Percentiles rank a stretch among this genome's conserved stretches.
Evolutionary conservation across 2,797 vertebrate species (phyloP).

Genomic region (Sebastes minor): DNA sequence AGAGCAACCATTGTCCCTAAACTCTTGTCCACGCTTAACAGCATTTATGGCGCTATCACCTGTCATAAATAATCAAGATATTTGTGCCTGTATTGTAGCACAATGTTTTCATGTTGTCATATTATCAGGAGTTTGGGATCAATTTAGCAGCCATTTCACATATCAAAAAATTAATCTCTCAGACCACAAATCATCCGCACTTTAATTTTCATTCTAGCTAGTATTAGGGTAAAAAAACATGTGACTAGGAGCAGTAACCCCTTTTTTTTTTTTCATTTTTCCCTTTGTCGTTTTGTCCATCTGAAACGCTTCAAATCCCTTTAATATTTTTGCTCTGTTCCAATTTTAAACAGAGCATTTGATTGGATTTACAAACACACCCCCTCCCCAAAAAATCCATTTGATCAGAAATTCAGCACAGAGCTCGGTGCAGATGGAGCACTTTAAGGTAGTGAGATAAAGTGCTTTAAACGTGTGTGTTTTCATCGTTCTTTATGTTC

Average conservation of each 20-base stretch:
- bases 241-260: conserved; percentile 11
- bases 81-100: not conserved
- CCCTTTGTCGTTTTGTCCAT: conserved; percentile 8
- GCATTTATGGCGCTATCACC: not conserved
- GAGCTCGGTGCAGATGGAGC: not conserved
- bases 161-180: conserved; percentile 48
- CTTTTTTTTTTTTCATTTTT: conserved; percentile 16
- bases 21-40: not conserved
- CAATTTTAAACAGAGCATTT: conserved; percentile 36
- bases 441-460: not conserved
- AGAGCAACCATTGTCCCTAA: not conserved
- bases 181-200: conserved; percentile 25
- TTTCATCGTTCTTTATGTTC: conserved; percentile 1
- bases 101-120: not conserved
- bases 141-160: conserved; percentile 33
- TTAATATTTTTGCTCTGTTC: conserved; percentile 41
- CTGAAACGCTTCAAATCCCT: conserved; percentile 40
- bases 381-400: not conserved
- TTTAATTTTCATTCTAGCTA: conserved; percentile 43
- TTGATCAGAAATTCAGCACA: conserved; percentile 14
- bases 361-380: conserved; percentile 55
- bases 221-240: conserved; percentile 40
- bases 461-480: not conserved
- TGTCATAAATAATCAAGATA: not conserved
- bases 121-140: conserved; percentile 7